Evolutionary conservation across 2,888 invertebrate species (phyloP).

Genomic region (Microctonus brassicae): DNA sequence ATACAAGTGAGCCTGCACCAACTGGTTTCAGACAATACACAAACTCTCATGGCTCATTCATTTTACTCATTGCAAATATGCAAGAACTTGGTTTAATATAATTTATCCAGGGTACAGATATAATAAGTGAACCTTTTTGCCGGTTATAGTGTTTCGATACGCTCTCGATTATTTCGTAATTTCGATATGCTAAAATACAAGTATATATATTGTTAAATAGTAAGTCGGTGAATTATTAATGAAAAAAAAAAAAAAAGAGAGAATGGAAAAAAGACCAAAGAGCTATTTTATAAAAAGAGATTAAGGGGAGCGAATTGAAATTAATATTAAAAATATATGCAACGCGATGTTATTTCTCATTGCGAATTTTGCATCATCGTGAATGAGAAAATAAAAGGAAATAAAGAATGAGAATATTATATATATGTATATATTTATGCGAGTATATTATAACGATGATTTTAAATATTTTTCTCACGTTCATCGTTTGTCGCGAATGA

Average conservation of each 20-base stretch:
- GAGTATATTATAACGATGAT: constrained; percentile 27
- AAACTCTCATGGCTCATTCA: constrained; percentile 35
- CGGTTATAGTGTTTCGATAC: constrained; percentile 58
- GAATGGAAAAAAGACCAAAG: background rate
- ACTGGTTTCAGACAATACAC: constrained; percentile 69
- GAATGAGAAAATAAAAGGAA: background rate
- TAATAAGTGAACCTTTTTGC: constrained; percentile 41
- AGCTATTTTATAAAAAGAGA: background rate
- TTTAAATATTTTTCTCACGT: constrained; percentile 43
- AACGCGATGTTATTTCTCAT: background rate
- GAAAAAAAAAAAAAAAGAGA: too few species aligned
- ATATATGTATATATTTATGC: background rate
- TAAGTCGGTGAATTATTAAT: too few species aligned
- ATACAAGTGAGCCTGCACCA: constrained; percentile 49
- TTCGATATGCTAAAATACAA: constrained; percentile 64
- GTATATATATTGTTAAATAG: background rate
- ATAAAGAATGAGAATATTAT: background rate
- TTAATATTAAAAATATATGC: background rate
- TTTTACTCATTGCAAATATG: constrained; percentile 43
- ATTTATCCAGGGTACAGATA: constrained; percentile 38
- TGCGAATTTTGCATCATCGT: too few species aligned
- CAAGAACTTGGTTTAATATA: background rate
- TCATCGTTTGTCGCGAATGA: constrained; percentile 5
- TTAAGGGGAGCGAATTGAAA: background rate
- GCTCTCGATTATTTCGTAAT: constrained; percentile 67